Percentiles rank a stretch among this genome's conserved stretches.
Conservation (phyloP, 2,113 vertebrate genomes). For the Alethe diademata region DNA sequence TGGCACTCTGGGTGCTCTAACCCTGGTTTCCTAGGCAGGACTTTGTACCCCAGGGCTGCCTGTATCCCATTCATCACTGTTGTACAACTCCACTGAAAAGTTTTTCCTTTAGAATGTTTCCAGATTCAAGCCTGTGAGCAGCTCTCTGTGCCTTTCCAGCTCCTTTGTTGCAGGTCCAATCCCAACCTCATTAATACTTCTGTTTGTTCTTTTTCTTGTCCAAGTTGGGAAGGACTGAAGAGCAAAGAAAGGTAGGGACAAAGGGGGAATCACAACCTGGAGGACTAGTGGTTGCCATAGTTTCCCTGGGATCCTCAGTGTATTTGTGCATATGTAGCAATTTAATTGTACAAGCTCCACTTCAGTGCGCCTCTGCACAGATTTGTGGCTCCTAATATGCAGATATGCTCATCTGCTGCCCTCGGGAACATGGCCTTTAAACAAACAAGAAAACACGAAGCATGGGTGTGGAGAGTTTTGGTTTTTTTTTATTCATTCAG, state of each 20-base stretch:
- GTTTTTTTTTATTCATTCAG: background rate
- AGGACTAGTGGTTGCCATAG: background rate
- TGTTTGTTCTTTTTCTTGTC: slow-evolving; percentile 11
- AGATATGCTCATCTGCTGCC: background rate
- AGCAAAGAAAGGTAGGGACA: background rate
- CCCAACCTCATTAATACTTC: background rate
- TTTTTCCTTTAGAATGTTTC: slow-evolving; percentile 1
- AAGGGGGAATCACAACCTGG: background rate
- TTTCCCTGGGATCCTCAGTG: background rate
- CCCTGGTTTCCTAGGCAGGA: background rate
- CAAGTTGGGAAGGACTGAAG: background rate
- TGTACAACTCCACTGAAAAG: background rate
- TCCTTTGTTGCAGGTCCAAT: background rate
- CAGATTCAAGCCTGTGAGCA: background rate
- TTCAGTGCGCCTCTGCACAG: background rate
- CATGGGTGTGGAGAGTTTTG: background rate
- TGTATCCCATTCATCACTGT: background rate
- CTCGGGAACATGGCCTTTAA: slow-evolving; percentile 3
- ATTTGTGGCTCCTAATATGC: background rate
- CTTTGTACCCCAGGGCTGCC: background rate
- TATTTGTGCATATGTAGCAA: background rate
- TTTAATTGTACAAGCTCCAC: background rate
- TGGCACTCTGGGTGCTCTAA: background rate
- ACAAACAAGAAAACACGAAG: background rate
- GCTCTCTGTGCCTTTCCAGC: background rate